Percentiles rank a stretch among this genome's conserved stretches.
Conservation (phyloP, 2,113 vertebrate species). For the Sceloporus undulatus region DNA sequence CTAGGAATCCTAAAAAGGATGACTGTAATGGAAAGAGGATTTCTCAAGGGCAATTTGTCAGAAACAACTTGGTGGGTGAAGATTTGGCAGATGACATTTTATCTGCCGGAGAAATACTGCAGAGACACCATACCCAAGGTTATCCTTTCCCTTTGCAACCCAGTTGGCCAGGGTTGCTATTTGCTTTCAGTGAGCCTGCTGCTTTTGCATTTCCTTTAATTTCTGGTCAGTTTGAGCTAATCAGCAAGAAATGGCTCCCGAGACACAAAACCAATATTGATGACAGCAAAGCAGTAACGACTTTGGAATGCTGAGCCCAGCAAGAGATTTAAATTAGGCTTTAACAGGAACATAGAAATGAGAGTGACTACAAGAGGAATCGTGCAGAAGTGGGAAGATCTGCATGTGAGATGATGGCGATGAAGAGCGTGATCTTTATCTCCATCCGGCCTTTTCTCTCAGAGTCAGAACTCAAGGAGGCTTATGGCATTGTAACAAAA, state of each 20-base stretch:
- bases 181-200: background rate
- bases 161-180: background rate
- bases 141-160: background rate
- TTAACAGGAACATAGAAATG: slow-evolving; percentile 41
- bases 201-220: slow-evolving; percentile 42
- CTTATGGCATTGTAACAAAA: no score
- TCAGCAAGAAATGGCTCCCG: slow-evolving; percentile 61
- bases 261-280: slow-evolving; percentile 67
- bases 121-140: background rate
- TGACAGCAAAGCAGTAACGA: slow-evolving; percentile 44
- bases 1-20: background rate
- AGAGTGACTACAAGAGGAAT: background rate
- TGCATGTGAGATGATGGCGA: no score
- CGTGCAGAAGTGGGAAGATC: background rate
- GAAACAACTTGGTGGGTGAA: no score
- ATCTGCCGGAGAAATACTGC: background rate
- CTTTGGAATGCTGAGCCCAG: slow-evolving; percentile 63
- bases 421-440: no score
- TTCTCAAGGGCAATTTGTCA: background rate
- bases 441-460: no score
- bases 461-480: no score
- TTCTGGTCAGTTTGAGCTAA: slow-evolving; percentile 45
- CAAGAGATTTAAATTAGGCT: slow-evolving; percentile 56
- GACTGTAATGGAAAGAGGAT: background rate
- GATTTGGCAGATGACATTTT: background rate